Conservation (phyloP, 1,140 invertebrate species). For the Archivesica marissinica region DNA sequence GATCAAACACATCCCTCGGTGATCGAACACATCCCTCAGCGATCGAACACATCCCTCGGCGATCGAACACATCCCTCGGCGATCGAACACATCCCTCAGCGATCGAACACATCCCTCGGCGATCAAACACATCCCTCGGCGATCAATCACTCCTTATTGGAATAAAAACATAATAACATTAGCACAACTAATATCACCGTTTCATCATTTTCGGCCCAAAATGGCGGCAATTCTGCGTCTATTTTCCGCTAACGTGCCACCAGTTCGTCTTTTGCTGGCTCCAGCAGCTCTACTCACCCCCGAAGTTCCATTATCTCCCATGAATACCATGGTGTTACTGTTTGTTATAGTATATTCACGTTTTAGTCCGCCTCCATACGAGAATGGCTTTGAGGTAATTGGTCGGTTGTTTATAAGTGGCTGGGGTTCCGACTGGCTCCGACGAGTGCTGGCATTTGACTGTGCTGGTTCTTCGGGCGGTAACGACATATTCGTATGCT, state of each 20-base stretch:
- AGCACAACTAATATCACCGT: neutral
- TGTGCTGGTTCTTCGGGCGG: neutral
- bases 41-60: no score
- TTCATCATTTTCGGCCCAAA: constrained; percentile 61
- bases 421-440: constrained; percentile 52
- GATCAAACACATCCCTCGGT: no score
- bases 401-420: constrained; percentile 25
- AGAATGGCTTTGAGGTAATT: constrained; percentile 32
- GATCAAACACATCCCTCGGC: no score
- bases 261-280: constrained; percentile 4
- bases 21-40: no score
- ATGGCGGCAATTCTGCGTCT: constrained; percentile 67
- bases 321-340: constrained; percentile 64
- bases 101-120: no score
- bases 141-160: no score
- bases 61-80: no score
- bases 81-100: no score
- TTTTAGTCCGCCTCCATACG: constrained; percentile 27
- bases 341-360: constrained; percentile 50
- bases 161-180: neutral
- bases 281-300: constrained; percentile 17
- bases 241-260: constrained; percentile 64
- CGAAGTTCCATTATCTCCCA: constrained; percentile 58
- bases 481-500: constrained; percentile 13
- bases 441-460: neutral